Percentiles rank a stretch among this genome's conserved stretches.
Evolutionary conservation across 1,140 invertebrate genomes (phyloP).

Genomic region (Adelges cooleyi): DNA sequence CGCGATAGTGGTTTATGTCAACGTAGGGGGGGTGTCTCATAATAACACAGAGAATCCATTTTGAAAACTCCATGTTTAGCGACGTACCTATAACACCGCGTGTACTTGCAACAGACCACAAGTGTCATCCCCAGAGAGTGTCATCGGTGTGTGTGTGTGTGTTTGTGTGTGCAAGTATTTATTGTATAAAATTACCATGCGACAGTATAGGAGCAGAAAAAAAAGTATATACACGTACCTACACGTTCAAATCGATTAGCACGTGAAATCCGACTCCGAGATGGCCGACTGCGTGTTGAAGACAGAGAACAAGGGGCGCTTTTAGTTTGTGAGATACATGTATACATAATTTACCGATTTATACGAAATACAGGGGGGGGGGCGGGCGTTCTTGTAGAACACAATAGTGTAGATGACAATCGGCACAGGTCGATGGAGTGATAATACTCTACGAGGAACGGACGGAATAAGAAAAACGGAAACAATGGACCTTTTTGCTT

Average conservation of each 20-base stretch:
- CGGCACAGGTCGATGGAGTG: slow-evolving; percentile 20
- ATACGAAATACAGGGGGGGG: neutral
- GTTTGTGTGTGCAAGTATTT: neutral
- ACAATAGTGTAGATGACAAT: slow-evolving; percentile 22
- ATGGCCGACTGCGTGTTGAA: neutral
- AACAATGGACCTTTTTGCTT: slow-evolving; percentile 22
- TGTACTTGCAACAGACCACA: neutral
- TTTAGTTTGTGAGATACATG: neutral
- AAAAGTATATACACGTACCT: neutral
- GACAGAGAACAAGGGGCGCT: neutral
- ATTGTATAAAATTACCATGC: neutral
- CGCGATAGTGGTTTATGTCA: neutral
- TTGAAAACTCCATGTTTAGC: slow-evolving; percentile 13
- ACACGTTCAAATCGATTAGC: neutral
- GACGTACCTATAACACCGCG: no score
- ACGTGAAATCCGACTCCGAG: slow-evolving; percentile 17
- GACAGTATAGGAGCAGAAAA: neutral
- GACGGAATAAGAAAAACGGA: slow-evolving; percentile 18
- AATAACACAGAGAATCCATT: slow-evolving; percentile 9
- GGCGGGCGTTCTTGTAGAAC: neutral
- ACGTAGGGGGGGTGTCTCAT: no score
- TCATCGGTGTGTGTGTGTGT: neutral
- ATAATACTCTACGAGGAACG: neutral
- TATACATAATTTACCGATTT: no score
- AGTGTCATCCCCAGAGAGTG: neutral